These are phyloP conservation scores for Crenichthys baileyi DNA, from an alignment of 2,797 vertebrate species.

Conservation along the genomic window DNA sequence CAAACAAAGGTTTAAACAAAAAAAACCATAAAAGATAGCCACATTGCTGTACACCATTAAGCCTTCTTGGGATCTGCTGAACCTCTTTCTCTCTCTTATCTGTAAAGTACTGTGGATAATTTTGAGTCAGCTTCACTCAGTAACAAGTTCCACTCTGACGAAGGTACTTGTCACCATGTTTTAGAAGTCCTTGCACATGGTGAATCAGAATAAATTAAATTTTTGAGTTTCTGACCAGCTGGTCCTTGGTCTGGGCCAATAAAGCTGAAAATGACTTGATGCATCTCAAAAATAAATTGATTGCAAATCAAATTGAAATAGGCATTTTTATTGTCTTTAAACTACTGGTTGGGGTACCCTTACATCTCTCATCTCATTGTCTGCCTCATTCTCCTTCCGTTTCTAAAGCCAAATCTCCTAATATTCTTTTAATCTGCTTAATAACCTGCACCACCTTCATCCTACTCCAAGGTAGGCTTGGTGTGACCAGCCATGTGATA, in stretches of 20 bases:
- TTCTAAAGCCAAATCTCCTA: slow-evolving; percentile 69
- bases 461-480: slow-evolving; percentile 37
- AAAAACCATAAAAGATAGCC: too few relatives aligned
- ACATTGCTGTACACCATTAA: too few relatives aligned
- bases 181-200: background rate
- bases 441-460: slow-evolving; percentile 54
- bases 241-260: too few relatives aligned
- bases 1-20: too few relatives aligned
- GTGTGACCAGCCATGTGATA: slow-evolving; percentile 73
- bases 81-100: background rate
- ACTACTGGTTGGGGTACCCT: slow-evolving; percentile 23
- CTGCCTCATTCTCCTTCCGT: slow-evolving; percentile 27
- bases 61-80: too few relatives aligned
- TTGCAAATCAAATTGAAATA: slow-evolving; percentile 15
- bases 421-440: slow-evolving; percentile 73
- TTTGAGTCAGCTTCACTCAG: background rate
- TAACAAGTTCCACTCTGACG: background rate
- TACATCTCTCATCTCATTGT: slow-evolving; percentile 35
- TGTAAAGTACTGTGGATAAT: background rate
- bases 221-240: too few relatives aligned
- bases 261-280: too few relatives aligned
- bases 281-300: background rate
- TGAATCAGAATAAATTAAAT: too few relatives aligned
- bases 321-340: slow-evolving; percentile 8
- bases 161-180: background rate